phyloP scores from a whole-genome alignment of 2,888 invertebrate genomes.

The Bimastos eiseni region DNA sequence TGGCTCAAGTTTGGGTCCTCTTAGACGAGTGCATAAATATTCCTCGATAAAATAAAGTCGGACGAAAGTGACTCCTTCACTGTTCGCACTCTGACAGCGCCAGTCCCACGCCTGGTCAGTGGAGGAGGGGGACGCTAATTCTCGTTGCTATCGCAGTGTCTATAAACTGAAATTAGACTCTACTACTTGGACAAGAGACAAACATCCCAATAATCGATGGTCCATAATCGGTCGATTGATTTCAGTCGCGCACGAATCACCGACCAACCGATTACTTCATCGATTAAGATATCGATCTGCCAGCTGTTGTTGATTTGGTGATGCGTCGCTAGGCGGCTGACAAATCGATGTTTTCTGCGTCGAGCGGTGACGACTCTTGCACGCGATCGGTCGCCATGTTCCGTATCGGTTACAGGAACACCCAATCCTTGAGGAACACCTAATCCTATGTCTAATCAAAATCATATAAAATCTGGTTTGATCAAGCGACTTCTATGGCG shows the following conservation, averaged over 20 bases:
- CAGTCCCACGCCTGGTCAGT: too few species aligned
- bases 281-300: background rate
- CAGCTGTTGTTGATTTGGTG: background rate
- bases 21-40: background rate
- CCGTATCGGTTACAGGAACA: background rate
- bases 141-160: too few species aligned
- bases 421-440: background rate
- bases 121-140: too few species aligned
- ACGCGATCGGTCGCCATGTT: background rate
- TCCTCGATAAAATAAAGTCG: background rate
- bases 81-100: too few species aligned
- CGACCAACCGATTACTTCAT: background rate
- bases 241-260: background rate
- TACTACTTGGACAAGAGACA: too few species aligned
- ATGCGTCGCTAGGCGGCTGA: background rate
- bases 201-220: too few species aligned
- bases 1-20: background rate
- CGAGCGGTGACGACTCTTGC: background rate
- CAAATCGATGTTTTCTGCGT: background rate
- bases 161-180: too few species aligned
- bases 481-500: background rate
- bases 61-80: too few species aligned
- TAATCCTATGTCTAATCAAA: background rate
- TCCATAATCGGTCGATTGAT: background rate
- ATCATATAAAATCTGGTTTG: background rate